phyloP scores from a whole-genome alignment of 2,888 invertebrate species.

The Lordiphosa andalusiaca region DNA sequence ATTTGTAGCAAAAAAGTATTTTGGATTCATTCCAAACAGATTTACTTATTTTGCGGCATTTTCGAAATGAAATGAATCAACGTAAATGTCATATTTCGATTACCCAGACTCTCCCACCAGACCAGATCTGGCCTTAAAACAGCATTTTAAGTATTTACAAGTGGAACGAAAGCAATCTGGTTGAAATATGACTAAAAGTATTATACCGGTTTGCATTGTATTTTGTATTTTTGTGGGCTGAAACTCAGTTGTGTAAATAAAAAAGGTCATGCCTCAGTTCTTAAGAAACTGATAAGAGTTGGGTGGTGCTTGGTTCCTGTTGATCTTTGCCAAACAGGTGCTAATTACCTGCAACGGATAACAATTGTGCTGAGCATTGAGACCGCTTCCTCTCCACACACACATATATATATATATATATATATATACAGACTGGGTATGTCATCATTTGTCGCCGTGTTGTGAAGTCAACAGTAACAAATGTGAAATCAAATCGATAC shows the following conservation, averaged over 20 bases:
- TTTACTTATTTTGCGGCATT: conserved; percentile 51
- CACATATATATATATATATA: conserved; percentile 2
- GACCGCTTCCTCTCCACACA: background rate
- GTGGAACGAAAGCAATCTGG: conserved; percentile 1
- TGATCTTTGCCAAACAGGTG: conserved; percentile 1
- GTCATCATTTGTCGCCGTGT: conserved; percentile 4
- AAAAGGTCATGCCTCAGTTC: background rate
- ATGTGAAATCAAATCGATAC: conserved; percentile 61
- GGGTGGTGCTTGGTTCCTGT: too few relatives aligned
- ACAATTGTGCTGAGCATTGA: background rate
- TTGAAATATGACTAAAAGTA: background rate
- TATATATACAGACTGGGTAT: background rate
- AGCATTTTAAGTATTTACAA: background rate
- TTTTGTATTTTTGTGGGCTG: too few relatives aligned
- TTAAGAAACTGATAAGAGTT: background rate
- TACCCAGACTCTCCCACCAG: conserved; percentile 4
- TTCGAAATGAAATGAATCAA: conserved; percentile 13
- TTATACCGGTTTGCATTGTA: too few relatives aligned
- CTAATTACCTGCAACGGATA: conserved; percentile 4
- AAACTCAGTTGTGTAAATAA: too few relatives aligned
- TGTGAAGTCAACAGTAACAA: conserved; percentile 26
- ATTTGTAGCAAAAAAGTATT: conserved; percentile 37
- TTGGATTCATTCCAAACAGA: conserved; percentile 65
- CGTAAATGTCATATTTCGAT: background rate
- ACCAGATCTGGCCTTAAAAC: background rate